Percentiles rank a stretch among this genome's conserved stretches.
Conservation (phyloP, 1,140 invertebrate species). For the Odontomachus brunneus region DNA sequence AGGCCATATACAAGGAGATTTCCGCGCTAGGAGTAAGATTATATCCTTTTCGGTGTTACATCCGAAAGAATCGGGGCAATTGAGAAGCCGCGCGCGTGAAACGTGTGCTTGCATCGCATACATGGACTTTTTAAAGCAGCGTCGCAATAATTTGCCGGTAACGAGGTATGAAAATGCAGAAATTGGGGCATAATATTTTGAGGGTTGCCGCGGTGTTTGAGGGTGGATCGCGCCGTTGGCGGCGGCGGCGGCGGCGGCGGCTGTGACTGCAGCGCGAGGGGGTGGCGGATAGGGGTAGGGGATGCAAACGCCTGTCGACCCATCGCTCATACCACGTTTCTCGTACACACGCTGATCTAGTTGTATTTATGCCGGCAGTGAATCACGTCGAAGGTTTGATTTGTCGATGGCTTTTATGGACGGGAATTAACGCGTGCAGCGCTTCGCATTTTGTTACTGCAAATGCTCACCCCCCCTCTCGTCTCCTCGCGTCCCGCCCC, state of each 20-base stretch:
- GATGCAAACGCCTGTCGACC: constrained; percentile 76
- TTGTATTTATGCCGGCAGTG: constrained; percentile 85
- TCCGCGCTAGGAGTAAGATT: too few relatives aligned
- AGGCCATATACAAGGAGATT: too few relatives aligned
- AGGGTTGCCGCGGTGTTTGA: constrained; percentile 52
- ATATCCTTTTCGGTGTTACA: too few relatives aligned
- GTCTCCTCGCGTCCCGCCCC: neutral
- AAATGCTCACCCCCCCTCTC: constrained; percentile 75
- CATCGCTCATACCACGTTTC: constrained; percentile 82
- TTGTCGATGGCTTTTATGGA: constrained; percentile 86
- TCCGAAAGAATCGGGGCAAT: too few relatives aligned
- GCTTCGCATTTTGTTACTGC: constrained; percentile 84
- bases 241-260: neutral
- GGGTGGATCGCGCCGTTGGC: constrained; percentile 11
- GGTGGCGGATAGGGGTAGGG: constrained; percentile 53
- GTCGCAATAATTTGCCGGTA: constrained; percentile 14
- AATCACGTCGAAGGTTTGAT: constrained; percentile 85
- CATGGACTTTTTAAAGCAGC: neutral
- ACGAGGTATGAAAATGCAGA: constrained; percentile 10
- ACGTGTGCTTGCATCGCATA: too few relatives aligned
- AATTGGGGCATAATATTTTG: constrained; percentile 48
- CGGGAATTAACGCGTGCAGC: constrained; percentile 84
- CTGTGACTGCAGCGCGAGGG: neutral
- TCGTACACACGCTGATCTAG: constrained; percentile 84
- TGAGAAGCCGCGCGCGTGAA: too few relatives aligned